Percentiles rank a stretch among this genome's conserved stretches.
Evolutionary conservation across 2,113 vertebrate genomes (phyloP).

Genomic region (Oplegnathus fasciatus): DNA sequence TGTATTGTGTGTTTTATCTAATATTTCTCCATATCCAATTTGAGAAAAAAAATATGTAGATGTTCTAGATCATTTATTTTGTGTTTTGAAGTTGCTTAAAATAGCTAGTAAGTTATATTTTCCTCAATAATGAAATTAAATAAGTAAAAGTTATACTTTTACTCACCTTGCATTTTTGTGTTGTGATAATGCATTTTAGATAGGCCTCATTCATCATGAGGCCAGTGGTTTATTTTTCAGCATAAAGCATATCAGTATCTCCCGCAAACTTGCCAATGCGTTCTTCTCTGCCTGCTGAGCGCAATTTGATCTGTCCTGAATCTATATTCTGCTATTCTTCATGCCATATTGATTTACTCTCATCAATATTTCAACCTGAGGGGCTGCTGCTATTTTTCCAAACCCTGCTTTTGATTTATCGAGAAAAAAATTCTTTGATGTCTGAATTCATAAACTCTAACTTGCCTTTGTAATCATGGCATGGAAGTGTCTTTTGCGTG

Average conservation of each 20-base stretch:
- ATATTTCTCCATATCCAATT: background rate
- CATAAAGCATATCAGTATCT: constrained; percentile 42
- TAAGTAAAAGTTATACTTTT: background rate
- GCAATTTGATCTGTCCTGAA: constrained; percentile 59
- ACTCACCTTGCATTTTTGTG: background rate
- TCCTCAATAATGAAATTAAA: background rate
- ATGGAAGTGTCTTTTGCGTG: background rate
- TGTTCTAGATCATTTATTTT: background rate
- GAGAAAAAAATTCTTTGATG: constrained; percentile 7
- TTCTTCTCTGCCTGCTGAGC: constrained; percentile 45
- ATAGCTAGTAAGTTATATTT: too few species aligned
- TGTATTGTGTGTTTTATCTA: background rate
- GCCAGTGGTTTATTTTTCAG: constrained; percentile 40
- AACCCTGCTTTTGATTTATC: constrained; percentile 38
- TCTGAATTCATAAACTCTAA: background rate
- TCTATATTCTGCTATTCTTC: constrained; percentile 63
- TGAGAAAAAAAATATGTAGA: background rate
- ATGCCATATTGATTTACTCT: constrained; percentile 61
- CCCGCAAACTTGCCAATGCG: constrained; percentile 33
- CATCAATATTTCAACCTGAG: constrained; percentile 62
- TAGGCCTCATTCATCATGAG: constrained; percentile 27
- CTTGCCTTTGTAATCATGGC: background rate
- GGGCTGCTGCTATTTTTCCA: constrained; percentile 36
- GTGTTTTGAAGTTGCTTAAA: background rate
- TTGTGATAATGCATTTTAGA: background rate